These are phyloP conservation scores for Nothobranchius kuhntae DNA, from an alignment of 2,113 vertebrate genomes.

Conservation along the genomic window DNA sequence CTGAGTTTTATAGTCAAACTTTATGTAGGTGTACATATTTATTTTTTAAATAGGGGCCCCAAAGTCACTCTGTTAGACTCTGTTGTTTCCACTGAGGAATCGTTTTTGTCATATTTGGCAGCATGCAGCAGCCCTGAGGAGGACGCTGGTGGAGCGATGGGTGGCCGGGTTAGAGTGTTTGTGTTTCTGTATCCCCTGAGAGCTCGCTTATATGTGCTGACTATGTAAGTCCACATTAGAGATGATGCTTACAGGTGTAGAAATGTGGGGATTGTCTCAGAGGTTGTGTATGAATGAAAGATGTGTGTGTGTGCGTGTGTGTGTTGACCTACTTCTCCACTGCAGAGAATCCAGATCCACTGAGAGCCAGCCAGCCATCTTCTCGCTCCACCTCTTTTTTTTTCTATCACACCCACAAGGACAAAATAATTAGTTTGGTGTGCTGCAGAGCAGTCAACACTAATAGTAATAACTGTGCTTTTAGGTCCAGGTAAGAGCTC, in stretches of 20 bases:
- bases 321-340: constrained; percentile 56
- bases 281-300: constrained; percentile 37
- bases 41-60: neutral
- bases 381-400: neutral
- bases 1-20: neutral
- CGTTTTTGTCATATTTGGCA: constrained; percentile 43
- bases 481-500: neutral
- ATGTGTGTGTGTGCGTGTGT: neutral
- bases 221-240: constrained; percentile 14
- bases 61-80: neutral
- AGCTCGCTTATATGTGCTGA: constrained; percentile 15
- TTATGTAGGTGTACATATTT: constrained; percentile 7
- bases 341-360: constrained; percentile 26
- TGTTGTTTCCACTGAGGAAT: constrained; percentile 47
- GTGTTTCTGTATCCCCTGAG: constrained; percentile 16
- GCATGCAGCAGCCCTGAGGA: constrained; percentile 43
- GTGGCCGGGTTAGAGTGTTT: constrained; percentile 28
- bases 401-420: neutral
- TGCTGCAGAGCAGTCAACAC: neutral
- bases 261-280: constrained; percentile 18
- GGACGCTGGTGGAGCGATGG: constrained; percentile 30
- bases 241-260: constrained; percentile 36
- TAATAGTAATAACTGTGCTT: neutral
- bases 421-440: neutral
- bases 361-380: constrained; percentile 5